These are phyloP conservation scores for Phenganax stokvisi DNA, from an alignment of 92 coral and sea anemone species.

Conservation along the genomic window DNA sequence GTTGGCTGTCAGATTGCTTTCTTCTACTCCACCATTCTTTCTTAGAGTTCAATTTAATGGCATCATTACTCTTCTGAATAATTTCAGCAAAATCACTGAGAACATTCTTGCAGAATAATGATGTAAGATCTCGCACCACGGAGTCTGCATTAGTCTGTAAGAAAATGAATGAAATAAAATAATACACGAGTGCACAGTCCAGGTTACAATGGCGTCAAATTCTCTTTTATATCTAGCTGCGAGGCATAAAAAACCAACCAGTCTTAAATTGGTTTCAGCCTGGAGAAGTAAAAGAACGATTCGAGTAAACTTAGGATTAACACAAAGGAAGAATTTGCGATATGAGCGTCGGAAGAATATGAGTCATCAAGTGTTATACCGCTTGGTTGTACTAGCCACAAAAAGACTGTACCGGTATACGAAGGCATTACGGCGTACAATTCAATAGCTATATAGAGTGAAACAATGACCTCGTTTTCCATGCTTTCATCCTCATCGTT, in stretches of 20 bases:
- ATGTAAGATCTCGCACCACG: conserved; percentile 60
- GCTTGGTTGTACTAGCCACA: too few relatives aligned
- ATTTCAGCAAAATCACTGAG: conserved; percentile 67
- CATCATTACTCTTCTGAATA: conserved; percentile 59
- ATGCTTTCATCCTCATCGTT: conserved; percentile 38
- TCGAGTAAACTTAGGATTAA: too few relatives aligned
- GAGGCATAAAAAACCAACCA: too few relatives aligned
- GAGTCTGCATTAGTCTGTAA: conserved; percentile 40
- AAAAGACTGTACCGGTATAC: too few relatives aligned
- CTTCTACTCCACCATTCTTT: conserved; percentile 69
- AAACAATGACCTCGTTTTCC: conserved; percentile 28
- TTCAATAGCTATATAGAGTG: neutral
- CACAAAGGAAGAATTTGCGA: too few relatives aligned
- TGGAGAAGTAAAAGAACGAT: too few relatives aligned
- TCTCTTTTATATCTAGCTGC: too few relatives aligned
- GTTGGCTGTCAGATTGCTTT: conserved; percentile 3
- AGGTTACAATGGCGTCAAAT: too few relatives aligned
- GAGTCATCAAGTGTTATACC: too few relatives aligned
- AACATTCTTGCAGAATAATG: conserved; percentile 59
- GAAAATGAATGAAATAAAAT: neutral
- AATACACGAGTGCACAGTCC: neutral
- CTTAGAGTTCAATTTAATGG: conserved; percentile 50
- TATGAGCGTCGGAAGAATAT: too few relatives aligned
- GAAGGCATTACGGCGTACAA: too few relatives aligned
- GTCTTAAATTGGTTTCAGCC: too few relatives aligned